Conservation (phyloP, 2,797 vertebrate species). For the Choloepus didactylus region DNA sequence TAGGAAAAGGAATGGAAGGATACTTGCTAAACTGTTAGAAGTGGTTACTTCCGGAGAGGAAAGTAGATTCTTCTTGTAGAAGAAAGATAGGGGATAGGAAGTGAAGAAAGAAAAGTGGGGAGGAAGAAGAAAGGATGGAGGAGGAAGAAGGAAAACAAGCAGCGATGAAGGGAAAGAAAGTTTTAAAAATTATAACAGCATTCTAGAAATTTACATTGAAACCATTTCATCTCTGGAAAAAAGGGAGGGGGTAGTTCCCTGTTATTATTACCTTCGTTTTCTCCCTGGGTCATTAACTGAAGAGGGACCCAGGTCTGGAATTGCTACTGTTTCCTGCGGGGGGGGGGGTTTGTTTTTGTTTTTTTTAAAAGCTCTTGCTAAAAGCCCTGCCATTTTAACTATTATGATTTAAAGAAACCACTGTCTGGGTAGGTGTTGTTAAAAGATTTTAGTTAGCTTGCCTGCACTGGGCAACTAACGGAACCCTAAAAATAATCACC, state of each 20-base stretch:
- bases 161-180: not conserved
- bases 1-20: not conserved
- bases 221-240: constrained; percentile 36
- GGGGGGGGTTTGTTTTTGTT: no score
- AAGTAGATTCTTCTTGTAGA: not conserved
- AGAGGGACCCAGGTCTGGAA: not conserved
- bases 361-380: constrained; percentile 34
- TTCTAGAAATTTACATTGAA: constrained; percentile 42
- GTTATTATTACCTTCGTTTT: not conserved
- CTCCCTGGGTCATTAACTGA: not conserved
- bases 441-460: constrained; percentile 30
- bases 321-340: not conserved
- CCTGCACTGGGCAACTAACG: constrained; percentile 7
- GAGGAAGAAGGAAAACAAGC: not conserved
- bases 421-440: constrained; percentile 39
- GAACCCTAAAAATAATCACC: not conserved
- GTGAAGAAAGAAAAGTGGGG: not conserved
- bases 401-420: constrained; percentile 21
- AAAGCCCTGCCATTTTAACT: constrained; percentile 8
- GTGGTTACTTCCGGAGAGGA: not conserved
- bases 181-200: not conserved
- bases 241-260: not conserved
- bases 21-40: not conserved
- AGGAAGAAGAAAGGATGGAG: not conserved
- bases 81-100: not conserved